Base-by-base conservation (phyloP, 2,888 invertebrate genomes). In the Mimachlamys varia region DNA sequence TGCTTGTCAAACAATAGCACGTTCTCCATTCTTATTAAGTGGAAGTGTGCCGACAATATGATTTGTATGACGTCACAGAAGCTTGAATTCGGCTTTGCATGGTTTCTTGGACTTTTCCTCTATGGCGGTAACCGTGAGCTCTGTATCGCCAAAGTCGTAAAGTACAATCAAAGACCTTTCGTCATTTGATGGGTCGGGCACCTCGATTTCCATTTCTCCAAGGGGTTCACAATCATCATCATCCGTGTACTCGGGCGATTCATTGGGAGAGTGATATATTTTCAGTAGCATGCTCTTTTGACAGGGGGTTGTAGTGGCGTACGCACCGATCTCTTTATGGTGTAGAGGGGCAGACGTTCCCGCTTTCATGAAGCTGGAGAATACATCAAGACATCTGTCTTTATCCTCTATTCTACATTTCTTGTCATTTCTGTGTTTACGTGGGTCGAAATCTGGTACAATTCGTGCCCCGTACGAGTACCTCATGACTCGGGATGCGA, bases 61-160 rank as follows among this genome's bases (percentile, higher is more conserved):
- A 44, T 44, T 44, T 44, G 44, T 44, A 44, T 44, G 44, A 44
- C 7, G n/a, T 87, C n/a, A 89, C 33, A 90, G 76, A 13, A 90
- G 53, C 37, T 90, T 58, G 55, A 89, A 90, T 33, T 89, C 89
- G 33, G 89, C 90, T 4, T 37, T 22, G 88, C 91, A 91, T 0
- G 91, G 90, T 13, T 58, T 76, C 7, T 87, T 44, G 2, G 91
- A 91, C 38, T 89, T 58, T 15, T 89, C 88, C 88, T 91, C 91
- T 37, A 91, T 53, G 15, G 91, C 91, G 19, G 88, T 58, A 1
- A 91, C 90, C 22, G 87, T 89, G 19, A 91, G 89, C 88, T 91
- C 91, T 12, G 91, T 91, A 55, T 91, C 89, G 17, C 91, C 91
- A 76, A 91, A 91, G 15, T 88, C 50, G 50, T 89, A 91, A 19